Conservation (phyloP, 1,140 invertebrate species). For the Cecropterus lyciades region DNA sequence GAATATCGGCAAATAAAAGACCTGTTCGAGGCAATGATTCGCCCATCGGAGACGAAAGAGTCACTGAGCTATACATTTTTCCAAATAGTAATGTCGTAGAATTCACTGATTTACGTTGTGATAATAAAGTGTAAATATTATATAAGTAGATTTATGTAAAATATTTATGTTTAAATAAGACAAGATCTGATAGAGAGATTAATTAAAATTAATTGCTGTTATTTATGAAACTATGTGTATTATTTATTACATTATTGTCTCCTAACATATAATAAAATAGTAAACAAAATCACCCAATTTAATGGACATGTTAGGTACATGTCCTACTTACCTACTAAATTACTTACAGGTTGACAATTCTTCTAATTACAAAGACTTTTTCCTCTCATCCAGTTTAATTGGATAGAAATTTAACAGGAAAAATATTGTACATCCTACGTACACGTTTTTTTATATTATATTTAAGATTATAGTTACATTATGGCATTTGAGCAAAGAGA, state of each 20-base stretch:
- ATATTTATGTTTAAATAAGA: conserved; percentile 11
- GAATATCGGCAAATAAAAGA: conserved; percentile 44
- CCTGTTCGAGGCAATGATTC: conserved; percentile 46
- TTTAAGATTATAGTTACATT: too few relatives aligned
- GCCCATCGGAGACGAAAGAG: conserved; percentile 69
- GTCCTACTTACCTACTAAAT: too few relatives aligned
- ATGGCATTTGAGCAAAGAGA: too few relatives aligned
- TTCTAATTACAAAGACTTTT: too few relatives aligned
- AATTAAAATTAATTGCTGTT: not conserved
- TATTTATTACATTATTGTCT: not conserved
- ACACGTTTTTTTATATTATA: too few relatives aligned
- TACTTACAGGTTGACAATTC: too few relatives aligned
- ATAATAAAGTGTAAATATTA: conserved; percentile 65
- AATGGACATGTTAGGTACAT: too few relatives aligned
- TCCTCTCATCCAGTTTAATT: too few relatives aligned
- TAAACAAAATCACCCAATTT: too few relatives aligned
- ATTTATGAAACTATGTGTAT: not conserved
- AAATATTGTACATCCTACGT: too few relatives aligned
- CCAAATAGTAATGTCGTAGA: conserved; percentile 77
- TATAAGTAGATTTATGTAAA: not conserved
- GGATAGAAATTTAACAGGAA: too few relatives aligned
- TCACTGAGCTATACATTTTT: conserved; percentile 76
- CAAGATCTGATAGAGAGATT: conserved; percentile 21
- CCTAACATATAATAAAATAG: not conserved
- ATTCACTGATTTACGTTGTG: conserved; percentile 70